Evolutionary conservation across 2,797 vertebrate species (phyloP).

Genomic region (Ambastaia sidthimunki): DNA sequence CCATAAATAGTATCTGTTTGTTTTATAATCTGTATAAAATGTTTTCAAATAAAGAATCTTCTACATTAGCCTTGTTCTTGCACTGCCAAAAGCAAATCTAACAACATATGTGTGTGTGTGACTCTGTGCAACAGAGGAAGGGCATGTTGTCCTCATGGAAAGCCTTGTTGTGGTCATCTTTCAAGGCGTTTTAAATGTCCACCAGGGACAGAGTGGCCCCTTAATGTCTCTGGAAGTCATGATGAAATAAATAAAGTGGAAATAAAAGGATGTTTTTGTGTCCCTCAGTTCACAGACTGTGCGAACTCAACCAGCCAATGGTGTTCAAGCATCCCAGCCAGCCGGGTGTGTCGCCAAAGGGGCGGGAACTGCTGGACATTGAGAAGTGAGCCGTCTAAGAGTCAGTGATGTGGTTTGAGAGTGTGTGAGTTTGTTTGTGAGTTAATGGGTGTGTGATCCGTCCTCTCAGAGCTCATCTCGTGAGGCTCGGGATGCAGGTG

Average conservation of each 20-base stretch:
- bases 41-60: constrained; percentile 46
- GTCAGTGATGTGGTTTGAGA: constrained; percentile 38
- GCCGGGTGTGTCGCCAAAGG: constrained; percentile 53
- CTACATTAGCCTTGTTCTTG: constrained; percentile 45
- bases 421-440: constrained; percentile 55
- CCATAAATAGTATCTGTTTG: constrained; percentile 59
- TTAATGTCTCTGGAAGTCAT: constrained; percentile 28
- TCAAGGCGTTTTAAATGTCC: constrained; percentile 43
- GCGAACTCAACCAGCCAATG: constrained; percentile 57
- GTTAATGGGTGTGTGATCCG: constrained; percentile 43
- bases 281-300: constrained; percentile 33
- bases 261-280: constrained; percentile 56
- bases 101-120: constrained; percentile 53
- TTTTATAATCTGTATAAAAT: constrained; percentile 69
- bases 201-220: constrained; percentile 36
- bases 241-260: constrained; percentile 70
- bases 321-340: constrained; percentile 61
- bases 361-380: constrained; percentile 28
- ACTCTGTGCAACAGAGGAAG: background rate
- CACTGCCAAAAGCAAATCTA: constrained; percentile 52
- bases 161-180: background rate
- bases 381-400: constrained; percentile 30
- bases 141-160: background rate
- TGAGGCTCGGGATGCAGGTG: constrained; percentile 76
- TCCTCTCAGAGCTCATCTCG: constrained; percentile 89